Conservation (phyloP, 2,888 invertebrate genomes). For the Hyles lineata region DNA sequence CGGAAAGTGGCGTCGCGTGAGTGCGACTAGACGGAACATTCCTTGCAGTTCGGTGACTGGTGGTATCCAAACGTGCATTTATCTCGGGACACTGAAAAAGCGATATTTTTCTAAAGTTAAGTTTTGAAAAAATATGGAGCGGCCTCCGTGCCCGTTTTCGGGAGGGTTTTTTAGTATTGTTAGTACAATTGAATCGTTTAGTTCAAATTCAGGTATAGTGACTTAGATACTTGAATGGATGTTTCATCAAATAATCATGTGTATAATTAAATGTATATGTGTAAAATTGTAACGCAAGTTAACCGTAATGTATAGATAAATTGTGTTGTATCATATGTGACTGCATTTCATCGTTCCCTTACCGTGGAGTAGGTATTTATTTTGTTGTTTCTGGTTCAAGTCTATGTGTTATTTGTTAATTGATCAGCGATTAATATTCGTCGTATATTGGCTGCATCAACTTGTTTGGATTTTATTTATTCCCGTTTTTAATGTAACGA, state of each 20-base stretch:
- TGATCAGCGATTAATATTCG: constrained; percentile 80
- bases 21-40: constrained; percentile 61
- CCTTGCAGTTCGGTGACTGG: constrained; percentile 68
- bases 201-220: constrained; percentile 69
- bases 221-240: constrained; percentile 55
- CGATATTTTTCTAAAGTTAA: constrained; percentile 35
- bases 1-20: constrained; percentile 50
- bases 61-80: constrained; percentile 69
- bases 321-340: constrained; percentile 57
- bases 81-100: constrained; percentile 39
- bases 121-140: constrained; percentile 39
- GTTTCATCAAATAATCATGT: constrained; percentile 34
- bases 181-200: constrained; percentile 77
- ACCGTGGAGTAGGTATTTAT: constrained; percentile 82
- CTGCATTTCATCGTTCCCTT: constrained; percentile 67
- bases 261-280: constrained; percentile 71
- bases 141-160: constrained; percentile 50
- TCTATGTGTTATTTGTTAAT: constrained; percentile 82
- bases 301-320: constrained; percentile 56
- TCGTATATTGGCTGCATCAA: constrained; percentile 63
- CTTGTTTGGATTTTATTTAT: constrained; percentile 54
- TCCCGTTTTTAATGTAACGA: constrained; percentile 28
- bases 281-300: constrained; percentile 44
- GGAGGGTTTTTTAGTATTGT: constrained; percentile 67
- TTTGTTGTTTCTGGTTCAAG: constrained; percentile 81